Conservation (phyloP, 2,797 vertebrate species). For the Ctenochaetus hawaiiensis region DNA sequence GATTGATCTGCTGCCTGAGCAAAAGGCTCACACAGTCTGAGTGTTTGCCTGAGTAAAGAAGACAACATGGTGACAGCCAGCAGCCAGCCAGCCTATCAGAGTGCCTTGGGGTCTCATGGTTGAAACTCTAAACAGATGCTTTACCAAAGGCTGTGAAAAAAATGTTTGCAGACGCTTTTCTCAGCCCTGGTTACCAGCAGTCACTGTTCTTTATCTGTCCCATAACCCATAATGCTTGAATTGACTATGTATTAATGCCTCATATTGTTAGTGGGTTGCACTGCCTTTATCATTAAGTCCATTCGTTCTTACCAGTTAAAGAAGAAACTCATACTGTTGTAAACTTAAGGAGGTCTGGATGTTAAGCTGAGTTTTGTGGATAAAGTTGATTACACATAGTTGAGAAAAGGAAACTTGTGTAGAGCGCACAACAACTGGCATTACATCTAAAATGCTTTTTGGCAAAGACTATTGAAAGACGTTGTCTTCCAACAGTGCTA, state of each 20-base stretch:
- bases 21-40: constrained; percentile 11
- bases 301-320: constrained; percentile 14
- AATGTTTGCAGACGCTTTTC: constrained; percentile 38
- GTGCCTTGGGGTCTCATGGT: no score
- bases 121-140: constrained; percentile 49
- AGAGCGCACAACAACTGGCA: constrained; percentile 41
- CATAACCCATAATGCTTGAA: constrained; percentile 10
- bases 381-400: constrained; percentile 19
- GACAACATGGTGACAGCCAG: constrained; percentile 23
- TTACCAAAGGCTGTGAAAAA: constrained; percentile 22
- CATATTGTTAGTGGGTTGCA: constrained; percentile 6
- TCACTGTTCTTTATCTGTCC: constrained; percentile 13
- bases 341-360: constrained; percentile 22
- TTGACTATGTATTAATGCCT: neutral
- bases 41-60: neutral
- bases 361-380: constrained; percentile 13
- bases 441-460: constrained; percentile 35
- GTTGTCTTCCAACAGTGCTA: constrained; percentile 23
- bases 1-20: constrained; percentile 13
- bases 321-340: constrained; percentile 6
- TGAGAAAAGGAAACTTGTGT: constrained; percentile 32
- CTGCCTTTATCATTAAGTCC: constrained; percentile 6
- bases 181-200: constrained; percentile 5
- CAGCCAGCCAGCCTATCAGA: constrained; percentile 6
- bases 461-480: constrained; percentile 22